These are phyloP conservation scores for Coreius guichenoti DNA, from an alignment of 2,797 vertebrate species.

Conservation along the genomic window DNA sequence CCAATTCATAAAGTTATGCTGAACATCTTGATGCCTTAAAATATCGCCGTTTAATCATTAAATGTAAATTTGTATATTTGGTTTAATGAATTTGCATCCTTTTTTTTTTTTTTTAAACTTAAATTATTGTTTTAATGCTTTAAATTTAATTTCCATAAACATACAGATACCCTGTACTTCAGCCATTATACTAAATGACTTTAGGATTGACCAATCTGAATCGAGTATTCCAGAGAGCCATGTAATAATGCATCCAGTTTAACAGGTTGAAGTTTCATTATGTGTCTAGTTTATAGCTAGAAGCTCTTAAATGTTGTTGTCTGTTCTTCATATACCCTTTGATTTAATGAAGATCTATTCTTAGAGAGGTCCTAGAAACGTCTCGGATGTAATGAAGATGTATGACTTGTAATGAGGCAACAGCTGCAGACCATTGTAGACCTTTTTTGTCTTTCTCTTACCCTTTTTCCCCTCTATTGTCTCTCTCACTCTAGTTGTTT, in stretches of 20 bases:
- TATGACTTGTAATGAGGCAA: constrained; percentile 41
- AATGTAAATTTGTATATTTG: neutral
- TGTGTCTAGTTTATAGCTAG: neutral
- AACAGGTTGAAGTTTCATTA: neutral
- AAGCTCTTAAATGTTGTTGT: constrained; percentile 13
- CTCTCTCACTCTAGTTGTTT: constrained; percentile 86
- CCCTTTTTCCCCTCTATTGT: constrained; percentile 33
- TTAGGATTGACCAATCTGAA: neutral
- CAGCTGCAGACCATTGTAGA: constrained; percentile 34
- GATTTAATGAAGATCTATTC: constrained; percentile 54
- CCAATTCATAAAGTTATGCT: neutral
- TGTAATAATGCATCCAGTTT: neutral
- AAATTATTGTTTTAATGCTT: neutral
- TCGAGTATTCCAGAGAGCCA: neutral
- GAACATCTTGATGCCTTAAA: neutral
- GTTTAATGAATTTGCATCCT: neutral
- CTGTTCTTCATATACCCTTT: constrained; percentile 9
- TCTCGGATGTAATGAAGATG: constrained; percentile 19
- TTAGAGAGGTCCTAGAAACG: constrained; percentile 39
- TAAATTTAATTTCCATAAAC: neutral
- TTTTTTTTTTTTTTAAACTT: neutral
- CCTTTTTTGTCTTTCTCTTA: neutral
- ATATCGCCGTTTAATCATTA: neutral
- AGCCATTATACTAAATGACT: neutral
- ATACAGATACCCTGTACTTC: neutral